Percentiles rank a stretch among this genome's conserved stretches.
Evolutionary conservation across 2,113 vertebrate species (phyloP).

Genomic region (Saiga tatarica): DNA sequence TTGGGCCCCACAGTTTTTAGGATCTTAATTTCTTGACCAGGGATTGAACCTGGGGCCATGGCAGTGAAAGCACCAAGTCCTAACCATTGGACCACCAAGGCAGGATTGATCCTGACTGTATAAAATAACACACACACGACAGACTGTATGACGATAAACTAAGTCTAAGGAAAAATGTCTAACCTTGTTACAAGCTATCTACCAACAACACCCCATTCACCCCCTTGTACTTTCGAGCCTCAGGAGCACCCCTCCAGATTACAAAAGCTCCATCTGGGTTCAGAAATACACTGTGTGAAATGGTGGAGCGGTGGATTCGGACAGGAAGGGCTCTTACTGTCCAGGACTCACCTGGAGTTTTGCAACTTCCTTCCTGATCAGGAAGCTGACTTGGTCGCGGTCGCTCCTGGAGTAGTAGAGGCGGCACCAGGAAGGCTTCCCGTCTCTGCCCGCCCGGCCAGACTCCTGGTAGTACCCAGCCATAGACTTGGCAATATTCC

Average conservation of each 20-base stretch:
- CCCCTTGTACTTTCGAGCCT: not conserved
- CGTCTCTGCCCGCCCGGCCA: constrained; percentile 95
- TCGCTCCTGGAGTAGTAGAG: constrained; percentile 94
- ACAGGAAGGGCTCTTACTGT: not conserved
- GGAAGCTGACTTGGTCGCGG: constrained; percentile 91
- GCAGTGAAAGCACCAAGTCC: not conserved
- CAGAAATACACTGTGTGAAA: not conserved
- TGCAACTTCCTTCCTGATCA: constrained; percentile 91
- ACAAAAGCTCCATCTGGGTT: not conserved
- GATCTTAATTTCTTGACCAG: not conserved
- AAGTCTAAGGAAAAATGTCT: not conserved
- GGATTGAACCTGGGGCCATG: not conserved
- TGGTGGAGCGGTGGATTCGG: fast-evolving
- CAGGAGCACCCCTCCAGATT: not conserved
- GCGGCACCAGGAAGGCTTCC: constrained; percentile 92
- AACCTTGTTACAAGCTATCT: not conserved
- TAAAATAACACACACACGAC: not conserved
- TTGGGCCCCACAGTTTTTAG: not conserved
- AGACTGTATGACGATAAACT: not conserved
- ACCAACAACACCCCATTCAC: not conserved
- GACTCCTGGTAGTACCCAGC: constrained; percentile 99
- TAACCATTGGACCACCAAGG: not conserved
- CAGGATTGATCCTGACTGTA: not conserved
- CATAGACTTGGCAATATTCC: constrained; percentile 98
- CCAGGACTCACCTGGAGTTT: constrained; percentile 85